Evolutionary conservation across 1,140 invertebrate genomes (phyloP), one percentile per base, ranked within the genome.

Genomic region (Drosophila fuyamai): DNA sequence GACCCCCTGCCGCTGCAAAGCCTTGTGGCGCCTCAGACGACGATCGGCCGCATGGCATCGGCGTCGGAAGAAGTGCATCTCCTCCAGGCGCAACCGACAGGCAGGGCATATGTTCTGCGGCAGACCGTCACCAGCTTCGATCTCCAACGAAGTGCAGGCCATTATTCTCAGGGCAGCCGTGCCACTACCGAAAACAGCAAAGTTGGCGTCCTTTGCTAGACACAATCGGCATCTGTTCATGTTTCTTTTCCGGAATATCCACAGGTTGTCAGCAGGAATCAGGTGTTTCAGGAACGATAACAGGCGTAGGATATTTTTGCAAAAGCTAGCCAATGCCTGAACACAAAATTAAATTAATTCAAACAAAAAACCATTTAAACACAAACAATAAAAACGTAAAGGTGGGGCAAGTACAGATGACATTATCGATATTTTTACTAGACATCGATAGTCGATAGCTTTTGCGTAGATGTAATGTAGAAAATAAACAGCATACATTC

Each of bases 161-260:
- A 89, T 55, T 18, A 89, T 78, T 12, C 66, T 18, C 2, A 71
- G 3, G 1, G 73, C 59, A 8, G 60, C 44, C 38, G 50, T 61
- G 2, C 47, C 50, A 32, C 53, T 70, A 5, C 51, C 4, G 32
- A 16, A 56, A 32, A 51, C 29, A 1, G 27, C 7, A 35, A 84
- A 89, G 12, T 48, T 66, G 10, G 85, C 70, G 35, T 84, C 85
- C 9, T 76, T 74, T 4, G 61, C 57, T 9, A 89, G 10, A 51
- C 84, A 89, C 10, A 89, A 16, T n/a, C 84, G 74, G 23, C 84
- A 89, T 5, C 71, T 43, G 51, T 57, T 60, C 47, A 88, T 62
- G 40, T 47, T 81, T 59, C 6, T 4, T 50, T 55, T 10, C 9
- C 9, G 10, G 13, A 5, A n/a, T 16, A 18, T 12, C 10, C 1